These are phyloP conservation scores for Harlomillsia oculata DNA, from an alignment of 1,140 invertebrate genomes.

Conservation along the genomic window DNA sequence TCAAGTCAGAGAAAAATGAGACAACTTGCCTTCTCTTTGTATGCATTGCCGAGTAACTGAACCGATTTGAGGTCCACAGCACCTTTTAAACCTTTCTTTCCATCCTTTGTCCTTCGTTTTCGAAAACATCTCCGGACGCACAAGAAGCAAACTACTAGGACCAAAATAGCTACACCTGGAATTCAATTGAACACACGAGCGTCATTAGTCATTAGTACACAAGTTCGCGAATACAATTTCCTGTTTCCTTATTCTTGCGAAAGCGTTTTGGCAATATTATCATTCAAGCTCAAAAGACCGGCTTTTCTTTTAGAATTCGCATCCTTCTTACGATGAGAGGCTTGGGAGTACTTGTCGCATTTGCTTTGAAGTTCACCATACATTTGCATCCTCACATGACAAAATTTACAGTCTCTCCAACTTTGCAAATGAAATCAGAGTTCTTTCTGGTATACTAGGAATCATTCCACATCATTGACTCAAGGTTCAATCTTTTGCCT, in stretches of 20 bases:
- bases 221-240: neutral
- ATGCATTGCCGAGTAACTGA: constrained; percentile 84
- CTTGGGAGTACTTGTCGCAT: neutral
- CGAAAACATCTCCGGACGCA: constrained; percentile 90
- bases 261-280: neutral
- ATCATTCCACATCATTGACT: too few relatives aligned
- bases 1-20: neutral
- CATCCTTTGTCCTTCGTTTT: constrained; percentile 87
- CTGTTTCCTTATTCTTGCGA: neutral
- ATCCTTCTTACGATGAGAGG: neutral
- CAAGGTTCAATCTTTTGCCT: too few relatives aligned
- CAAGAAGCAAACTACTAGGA: constrained; percentile 82
- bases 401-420: too few relatives aligned
- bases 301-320: neutral
- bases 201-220: neutral
- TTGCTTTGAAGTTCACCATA: neutral
- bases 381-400: too few relatives aligned
- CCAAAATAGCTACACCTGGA: constrained; percentile 61
- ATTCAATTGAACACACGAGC: neutral
- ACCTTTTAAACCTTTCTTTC: constrained; percentile 89
- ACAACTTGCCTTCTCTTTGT: constrained; percentile 85
- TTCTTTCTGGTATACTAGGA: too few relatives aligned
- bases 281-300: neutral
- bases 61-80: constrained; percentile 92
- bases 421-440: too few relatives aligned